These are phyloP conservation scores for Engystomops pustulosus DNA, from an alignment of 2,113 vertebrate genomes.

Conservation along the genomic window DNA sequence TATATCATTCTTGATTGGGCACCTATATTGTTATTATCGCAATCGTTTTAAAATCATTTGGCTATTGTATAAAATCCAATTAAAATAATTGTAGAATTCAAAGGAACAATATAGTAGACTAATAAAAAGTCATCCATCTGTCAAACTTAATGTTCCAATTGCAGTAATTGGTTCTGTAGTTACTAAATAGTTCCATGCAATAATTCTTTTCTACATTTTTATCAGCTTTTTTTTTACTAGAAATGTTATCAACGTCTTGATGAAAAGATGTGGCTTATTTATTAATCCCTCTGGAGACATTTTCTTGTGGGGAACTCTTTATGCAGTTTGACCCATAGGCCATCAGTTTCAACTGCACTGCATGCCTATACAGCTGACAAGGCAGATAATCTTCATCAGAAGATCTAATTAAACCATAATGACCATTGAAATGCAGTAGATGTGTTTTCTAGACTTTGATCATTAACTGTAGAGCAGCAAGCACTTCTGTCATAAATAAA, in stretches of 20 bases:
- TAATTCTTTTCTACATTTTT: constrained; percentile 14
- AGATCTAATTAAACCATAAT: constrained; percentile 42
- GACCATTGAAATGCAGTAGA: background rate
- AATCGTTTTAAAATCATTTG: constrained; percentile 23
- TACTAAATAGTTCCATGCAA: constrained; percentile 36
- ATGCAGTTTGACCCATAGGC: constrained; percentile 5
- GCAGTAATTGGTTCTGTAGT: constrained; percentile 39
- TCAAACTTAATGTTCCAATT: constrained; percentile 46
- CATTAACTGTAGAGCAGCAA: background rate
- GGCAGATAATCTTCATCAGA: constrained; percentile 43
- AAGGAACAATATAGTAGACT: constrained; percentile 27
- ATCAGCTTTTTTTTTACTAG: constrained; percentile 17
- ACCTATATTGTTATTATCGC: constrained; percentile 22
- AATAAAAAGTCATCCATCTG: constrained; percentile 44
- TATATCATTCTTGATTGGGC: background rate
- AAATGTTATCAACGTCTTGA: constrained; percentile 22
- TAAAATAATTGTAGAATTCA: constrained; percentile 29
- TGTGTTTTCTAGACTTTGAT: constrained; percentile 14
- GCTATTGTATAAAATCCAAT: constrained; percentile 42
- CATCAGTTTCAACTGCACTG: background rate
- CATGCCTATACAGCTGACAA: constrained; percentile 38
- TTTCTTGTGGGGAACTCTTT: background rate
- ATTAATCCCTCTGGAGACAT: constrained; percentile 14
- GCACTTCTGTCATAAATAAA: background rate
- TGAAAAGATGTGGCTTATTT: constrained; percentile 17